phyloP scores from a whole-genome alignment of 2,888 invertebrate genomes.

The Leptogaster cylindrica region DNA sequence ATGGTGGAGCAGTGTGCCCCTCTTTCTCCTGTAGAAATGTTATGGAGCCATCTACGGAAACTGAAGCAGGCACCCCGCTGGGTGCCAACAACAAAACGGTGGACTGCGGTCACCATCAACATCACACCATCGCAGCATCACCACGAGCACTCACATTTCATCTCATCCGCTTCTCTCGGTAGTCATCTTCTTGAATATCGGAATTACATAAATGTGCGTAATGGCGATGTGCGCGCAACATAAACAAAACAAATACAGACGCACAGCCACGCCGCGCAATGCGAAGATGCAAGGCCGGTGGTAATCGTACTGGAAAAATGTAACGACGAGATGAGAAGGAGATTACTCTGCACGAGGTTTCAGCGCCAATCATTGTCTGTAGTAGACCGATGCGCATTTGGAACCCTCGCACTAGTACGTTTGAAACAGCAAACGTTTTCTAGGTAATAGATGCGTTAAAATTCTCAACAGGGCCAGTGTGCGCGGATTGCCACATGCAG shows the following conservation, averaged over 20 bases:
- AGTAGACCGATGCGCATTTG: no score
- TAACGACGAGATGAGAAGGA: conserved; percentile 12
- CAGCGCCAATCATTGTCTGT: not conserved
- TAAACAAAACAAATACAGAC: conserved; percentile 21
- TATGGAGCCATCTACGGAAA: no score
- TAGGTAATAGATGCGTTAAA: no score
- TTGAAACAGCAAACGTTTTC: no score
- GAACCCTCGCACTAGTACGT: no score
- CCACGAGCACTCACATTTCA: not conserved
- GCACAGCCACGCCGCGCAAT: not conserved
- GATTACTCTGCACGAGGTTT: conserved; percentile 31
- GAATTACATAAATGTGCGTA: conserved; percentile 60
- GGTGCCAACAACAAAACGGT: no score
- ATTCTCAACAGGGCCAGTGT: no score
- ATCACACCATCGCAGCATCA: not conserved
- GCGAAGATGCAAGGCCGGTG: conserved; percentile 3
- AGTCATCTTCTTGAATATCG: conserved; percentile 37
- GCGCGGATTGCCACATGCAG: no score
- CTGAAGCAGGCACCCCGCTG: no score
- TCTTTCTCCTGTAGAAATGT: no score
- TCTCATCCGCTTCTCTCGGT: not conserved
- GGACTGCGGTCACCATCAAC: no score
- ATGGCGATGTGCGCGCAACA: conserved; percentile 59
- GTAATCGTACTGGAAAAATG: not conserved
- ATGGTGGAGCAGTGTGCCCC: no score